Evolutionary conservation across 2,888 invertebrate species (phyloP).

Genomic region (Spisula solida): DNA sequence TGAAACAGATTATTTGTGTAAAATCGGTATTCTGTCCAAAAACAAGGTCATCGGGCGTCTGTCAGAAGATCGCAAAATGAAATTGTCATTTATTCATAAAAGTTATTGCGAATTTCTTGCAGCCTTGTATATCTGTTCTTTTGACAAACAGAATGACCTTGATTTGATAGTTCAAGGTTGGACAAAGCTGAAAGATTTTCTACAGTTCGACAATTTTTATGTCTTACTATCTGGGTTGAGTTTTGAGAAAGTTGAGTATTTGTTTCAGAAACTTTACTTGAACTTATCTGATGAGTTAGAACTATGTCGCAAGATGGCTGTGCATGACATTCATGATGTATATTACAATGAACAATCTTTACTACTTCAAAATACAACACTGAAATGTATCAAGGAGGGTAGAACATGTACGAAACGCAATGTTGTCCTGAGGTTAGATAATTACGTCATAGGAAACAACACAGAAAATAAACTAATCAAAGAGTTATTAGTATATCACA

Average conservation of each 20-base stretch:
- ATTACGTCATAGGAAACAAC: not conserved
- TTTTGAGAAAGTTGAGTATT: not conserved
- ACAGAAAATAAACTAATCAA: not conserved
- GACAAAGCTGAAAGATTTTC: not conserved
- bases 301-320: constrained; percentile 1
- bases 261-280: not conserved
- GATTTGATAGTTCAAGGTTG: not conserved
- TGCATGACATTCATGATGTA: not conserved
- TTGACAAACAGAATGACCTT: not conserved
- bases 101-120: not conserved
- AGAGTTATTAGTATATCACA: not conserved
- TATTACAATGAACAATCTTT: not conserved
- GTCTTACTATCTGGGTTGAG: not conserved
- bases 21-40: not conserved
- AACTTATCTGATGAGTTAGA: not conserved
- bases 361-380: not conserved
- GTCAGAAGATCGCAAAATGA: not conserved
- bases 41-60: not conserved
- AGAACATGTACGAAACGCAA: not conserved
- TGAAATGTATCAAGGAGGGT: constrained; percentile 11
- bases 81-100: not conserved
- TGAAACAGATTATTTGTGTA: not conserved
- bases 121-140: not conserved
- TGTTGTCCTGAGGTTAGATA: not conserved
- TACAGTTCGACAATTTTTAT: not conserved